Percentiles rank a stretch among this genome's conserved stretches.
phyloP scores from a whole-genome alignment of 2,797 vertebrate species.

The Carduelis carduelis region DNA sequence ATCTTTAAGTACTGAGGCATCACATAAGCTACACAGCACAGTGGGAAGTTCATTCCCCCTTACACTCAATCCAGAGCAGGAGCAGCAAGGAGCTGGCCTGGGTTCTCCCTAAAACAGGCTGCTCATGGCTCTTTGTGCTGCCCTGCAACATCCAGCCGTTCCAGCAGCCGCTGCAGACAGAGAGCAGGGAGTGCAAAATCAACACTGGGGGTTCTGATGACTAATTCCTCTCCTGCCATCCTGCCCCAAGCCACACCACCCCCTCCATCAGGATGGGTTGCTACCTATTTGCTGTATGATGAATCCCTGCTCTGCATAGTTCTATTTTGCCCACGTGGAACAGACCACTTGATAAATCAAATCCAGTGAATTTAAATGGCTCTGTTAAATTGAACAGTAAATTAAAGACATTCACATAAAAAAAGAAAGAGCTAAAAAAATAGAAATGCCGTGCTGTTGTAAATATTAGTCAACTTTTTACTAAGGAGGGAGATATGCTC shows the following conservation, averaged over 20 bases:
- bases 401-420: not conserved
- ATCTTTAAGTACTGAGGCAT: not conserved
- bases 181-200: not conserved
- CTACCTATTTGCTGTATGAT: not conserved
- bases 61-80: rapidly evolving
- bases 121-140: rapidly evolving
- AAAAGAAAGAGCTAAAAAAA: not conserved
- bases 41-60: not conserved
- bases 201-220: rapidly evolving
- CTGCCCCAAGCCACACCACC: not conserved
- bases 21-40: rapidly evolving
- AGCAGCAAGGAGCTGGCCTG: not conserved
- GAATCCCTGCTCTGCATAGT: not conserved
- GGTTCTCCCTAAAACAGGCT: not conserved
- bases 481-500: not conserved
- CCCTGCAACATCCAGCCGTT: not conserved
- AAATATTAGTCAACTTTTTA: not conserved
- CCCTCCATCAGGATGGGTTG: not conserved
- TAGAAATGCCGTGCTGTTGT: not conserved
- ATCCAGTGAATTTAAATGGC: not conserved
- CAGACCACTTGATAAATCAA: not conserved
- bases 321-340: not conserved
- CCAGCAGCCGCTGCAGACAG: not conserved
- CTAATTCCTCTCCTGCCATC: not conserved
- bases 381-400: not conserved